Evolutionary conservation across 1,140 invertebrate genomes (phyloP).

Genomic region (Alviniconcha marisindica): DNA sequence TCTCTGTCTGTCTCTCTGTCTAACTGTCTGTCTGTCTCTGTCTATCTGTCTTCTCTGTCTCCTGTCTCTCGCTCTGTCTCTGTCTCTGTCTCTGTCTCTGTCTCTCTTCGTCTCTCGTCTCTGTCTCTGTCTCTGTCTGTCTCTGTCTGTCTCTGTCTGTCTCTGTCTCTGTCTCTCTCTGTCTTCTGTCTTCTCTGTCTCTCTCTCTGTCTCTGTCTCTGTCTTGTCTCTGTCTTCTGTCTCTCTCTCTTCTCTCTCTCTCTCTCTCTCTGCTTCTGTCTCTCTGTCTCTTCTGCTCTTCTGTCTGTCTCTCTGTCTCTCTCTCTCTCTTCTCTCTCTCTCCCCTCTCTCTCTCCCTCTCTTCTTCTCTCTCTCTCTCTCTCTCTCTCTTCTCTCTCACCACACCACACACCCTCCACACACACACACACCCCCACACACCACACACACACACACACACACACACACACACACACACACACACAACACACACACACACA

Average conservation of each 20-base stretch:
- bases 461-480: background rate
- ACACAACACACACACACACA: background rate
- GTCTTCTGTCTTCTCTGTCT: no score
- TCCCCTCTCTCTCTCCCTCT: background rate
- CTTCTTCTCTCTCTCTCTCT: background rate
- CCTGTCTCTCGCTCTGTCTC: no score
- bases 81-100: no score
- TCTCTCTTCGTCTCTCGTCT: no score
- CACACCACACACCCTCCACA: background rate
- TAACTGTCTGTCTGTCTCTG: no score
- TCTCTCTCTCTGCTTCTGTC: background rate
- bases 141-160: no score
- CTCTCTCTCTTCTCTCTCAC: background rate
- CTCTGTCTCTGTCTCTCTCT: no score
- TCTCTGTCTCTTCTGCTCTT: background rate
- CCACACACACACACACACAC: background rate
- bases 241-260: background rate
- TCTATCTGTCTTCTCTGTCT: no score
- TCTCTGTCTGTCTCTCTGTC: no score
- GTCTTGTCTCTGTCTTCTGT: background rate
- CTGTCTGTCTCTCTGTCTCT: background rate
- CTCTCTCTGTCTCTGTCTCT: background rate
- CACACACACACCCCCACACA: background rate
- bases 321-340: background rate
- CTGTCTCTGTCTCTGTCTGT: no score